phyloP scores from a whole-genome alignment of 2,113 vertebrate genomes.

The Vulpes ferrilata region DNA sequence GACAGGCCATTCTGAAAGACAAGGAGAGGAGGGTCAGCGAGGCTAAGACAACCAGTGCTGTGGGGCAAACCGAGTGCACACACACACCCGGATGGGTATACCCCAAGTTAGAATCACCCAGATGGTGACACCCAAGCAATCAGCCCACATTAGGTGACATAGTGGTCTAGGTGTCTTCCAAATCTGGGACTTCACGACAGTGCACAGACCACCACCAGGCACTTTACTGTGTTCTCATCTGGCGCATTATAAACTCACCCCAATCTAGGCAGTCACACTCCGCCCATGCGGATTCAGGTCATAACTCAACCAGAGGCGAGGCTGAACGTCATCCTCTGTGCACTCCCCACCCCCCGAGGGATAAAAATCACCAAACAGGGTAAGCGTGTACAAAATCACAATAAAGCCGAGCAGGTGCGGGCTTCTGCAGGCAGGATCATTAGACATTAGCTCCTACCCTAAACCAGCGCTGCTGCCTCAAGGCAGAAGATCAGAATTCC shows the following conservation, averaged over 20 bases:
- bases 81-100: not conserved
- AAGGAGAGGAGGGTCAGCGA: not conserved
- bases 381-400: not conserved
- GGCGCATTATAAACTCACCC: not conserved
- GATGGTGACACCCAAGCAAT: not conserved
- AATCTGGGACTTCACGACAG: not conserved
- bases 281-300: not conserved
- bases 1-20: not conserved
- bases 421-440: not conserved
- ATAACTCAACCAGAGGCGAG: not conserved
- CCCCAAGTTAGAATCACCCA: not conserved
- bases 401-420: not conserved
- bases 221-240: not conserved
- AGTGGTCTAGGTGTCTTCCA: not conserved
- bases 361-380: not conserved
- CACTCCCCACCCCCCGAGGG: not conserved
- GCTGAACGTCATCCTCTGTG: not conserved
- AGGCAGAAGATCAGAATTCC: not conserved
- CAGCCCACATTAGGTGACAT: not conserved
- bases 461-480: not conserved
- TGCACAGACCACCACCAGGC: not conserved
- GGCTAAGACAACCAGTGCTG: not conserved
- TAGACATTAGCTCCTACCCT: not conserved
- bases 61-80: not conserved
- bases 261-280: not conserved